Percentiles rank a stretch among this genome's conserved stretches.
Conservation (phyloP, 2,888 invertebrate genomes). For the Thereva unica region DNA sequence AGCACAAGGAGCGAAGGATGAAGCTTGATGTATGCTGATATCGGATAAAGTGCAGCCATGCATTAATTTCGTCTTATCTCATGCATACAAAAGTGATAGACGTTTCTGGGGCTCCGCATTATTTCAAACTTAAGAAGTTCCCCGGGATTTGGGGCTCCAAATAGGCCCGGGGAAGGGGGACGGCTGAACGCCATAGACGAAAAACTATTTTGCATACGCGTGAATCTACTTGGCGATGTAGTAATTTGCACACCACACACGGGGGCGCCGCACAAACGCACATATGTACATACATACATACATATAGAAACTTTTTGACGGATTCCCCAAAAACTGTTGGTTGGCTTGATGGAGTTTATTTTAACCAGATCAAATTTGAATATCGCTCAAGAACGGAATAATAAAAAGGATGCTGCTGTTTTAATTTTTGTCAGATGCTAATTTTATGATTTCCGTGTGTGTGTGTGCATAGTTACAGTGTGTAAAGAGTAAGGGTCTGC, state of each 20-base stretch:
- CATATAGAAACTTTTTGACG: no score
- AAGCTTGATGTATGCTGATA: conserved; percentile 38
- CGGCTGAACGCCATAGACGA: neutral
- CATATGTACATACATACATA: no score
- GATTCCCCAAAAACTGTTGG: no score
- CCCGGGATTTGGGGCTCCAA: conserved; percentile 1
- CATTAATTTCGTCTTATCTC: conserved; percentile 40
- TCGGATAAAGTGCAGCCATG: conserved; percentile 39
- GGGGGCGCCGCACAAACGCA: neutral
- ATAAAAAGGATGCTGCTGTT: no score
- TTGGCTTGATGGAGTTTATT: no score
- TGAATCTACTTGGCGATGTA: conserved; percentile 9
- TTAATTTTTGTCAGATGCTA: no score
- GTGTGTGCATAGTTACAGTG: no score
- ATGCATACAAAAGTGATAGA: conserved; percentile 39
- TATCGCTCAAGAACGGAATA: no score
- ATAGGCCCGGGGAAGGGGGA: neutral
- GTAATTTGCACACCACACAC: conserved; percentile 17
- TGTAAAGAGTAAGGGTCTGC: no score
- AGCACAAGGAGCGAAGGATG: neutral
- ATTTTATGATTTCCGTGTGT: no score
- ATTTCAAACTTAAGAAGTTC: conserved; percentile 30
- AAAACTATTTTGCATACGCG: conserved; percentile 27
- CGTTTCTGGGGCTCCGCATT: conserved; percentile 30
- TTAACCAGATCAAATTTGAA: no score